phyloP scores from a whole-genome alignment of 2,113 vertebrate species.

The Dicerorhinus sumatrensis region DNA sequence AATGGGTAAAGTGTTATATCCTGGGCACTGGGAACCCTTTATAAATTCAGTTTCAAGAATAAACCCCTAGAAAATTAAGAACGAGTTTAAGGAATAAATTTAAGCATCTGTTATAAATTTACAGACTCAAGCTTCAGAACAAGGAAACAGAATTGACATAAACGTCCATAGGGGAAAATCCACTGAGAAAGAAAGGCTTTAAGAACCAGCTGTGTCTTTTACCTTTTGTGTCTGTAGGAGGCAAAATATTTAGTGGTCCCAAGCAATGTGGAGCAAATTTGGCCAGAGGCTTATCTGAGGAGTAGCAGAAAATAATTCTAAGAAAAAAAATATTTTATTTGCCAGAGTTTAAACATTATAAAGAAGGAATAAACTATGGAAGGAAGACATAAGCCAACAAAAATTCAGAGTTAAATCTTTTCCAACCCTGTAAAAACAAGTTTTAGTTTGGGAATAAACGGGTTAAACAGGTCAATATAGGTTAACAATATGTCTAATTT shows the following conservation, averaged over 20 bases:
- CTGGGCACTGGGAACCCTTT: neutral
- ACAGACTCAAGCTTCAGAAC: neutral
- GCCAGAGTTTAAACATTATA: neutral
- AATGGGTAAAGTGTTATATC: neutral
- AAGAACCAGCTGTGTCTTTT: neutral
- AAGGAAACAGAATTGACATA: neutral
- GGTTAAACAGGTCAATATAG: neutral
- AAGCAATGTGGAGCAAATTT: neutral
- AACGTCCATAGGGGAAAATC: neutral
- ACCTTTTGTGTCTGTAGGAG: neutral
- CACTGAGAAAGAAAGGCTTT: neutral
- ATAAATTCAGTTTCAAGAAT: neutral
- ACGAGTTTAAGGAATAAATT: neutral
- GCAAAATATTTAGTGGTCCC: neutral
- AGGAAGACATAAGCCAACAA: neutral
- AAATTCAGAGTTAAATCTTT: neutral
- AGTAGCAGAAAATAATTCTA: neutral
- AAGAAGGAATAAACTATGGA: neutral
- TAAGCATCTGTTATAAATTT: neutral
- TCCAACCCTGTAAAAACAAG: neutral
- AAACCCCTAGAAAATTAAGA: slow-evolving; percentile 17
- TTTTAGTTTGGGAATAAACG: neutral
- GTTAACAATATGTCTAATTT: neutral
- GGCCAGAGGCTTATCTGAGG: neutral
- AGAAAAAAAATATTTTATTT: neutral